Evolutionary conservation across 1,140 invertebrate genomes (phyloP), one percentile per base, ranked within the genome.

Genomic region (Orchestia grillus): DNA sequence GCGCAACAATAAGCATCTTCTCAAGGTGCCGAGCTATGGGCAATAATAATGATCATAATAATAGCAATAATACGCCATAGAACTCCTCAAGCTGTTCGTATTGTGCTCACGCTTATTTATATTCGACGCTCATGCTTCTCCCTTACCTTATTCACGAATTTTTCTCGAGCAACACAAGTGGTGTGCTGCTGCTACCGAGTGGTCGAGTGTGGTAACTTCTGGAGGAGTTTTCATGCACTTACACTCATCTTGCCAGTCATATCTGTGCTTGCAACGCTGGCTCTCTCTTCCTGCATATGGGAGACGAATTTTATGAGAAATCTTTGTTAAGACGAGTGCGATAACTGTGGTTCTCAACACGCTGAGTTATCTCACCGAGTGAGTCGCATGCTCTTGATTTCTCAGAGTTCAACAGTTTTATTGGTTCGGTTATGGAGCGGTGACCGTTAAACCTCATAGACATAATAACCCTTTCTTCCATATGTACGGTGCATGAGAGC

Each of bases 391-490:
- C 88, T 43, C 88, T 42, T 90, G 88, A 90, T 90, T 90, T 90
- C 88, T 42, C 88, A 90, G 88, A 90, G 88, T 90, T 90, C 88
- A 42, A 90, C 43, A 42, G 88, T 44, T 90, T 90, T 44, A 42
- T 42, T 90, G 88, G 88, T 44, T 41, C 88, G 41, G 43, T 90
- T 90, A 90, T 90, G n/a, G 88, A 90, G 88, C n/a, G 4, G 88
- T 41, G 42, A 90, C 88, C 88, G 88, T 90, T 90, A 90, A 90
- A 90, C 88, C 88, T 90, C 88, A 44, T 6, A 42, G 88, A 90
- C n/a, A 42, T 16, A 90, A 90, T 90, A 90, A 42, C n/a, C 41
- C 43, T 90, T 42, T 90, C 88, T 41, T 90, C 88, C 88, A 42
- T 42, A 90, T 43, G 28, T 90, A 42, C 15, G 42, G 88, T 90